Conservation (phyloP, 1,140 invertebrate species). For the Schlechtendalia chinensis region DNA sequence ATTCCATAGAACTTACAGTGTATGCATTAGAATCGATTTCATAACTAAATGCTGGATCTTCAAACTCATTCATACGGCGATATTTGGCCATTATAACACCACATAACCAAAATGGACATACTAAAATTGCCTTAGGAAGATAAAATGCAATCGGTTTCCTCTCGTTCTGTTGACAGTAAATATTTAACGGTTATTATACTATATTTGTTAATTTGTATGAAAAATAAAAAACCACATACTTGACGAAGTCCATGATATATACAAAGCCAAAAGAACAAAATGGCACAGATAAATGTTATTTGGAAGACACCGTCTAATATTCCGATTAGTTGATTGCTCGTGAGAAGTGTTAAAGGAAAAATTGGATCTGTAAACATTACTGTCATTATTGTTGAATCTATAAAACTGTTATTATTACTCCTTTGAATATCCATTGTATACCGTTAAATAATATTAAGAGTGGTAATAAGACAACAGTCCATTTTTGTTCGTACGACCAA, state of each 20-base stretch:
- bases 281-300: conserved; percentile 80
- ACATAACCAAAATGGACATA: conserved; percentile 83
- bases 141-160: conserved; percentile 83
- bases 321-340: conserved; percentile 86
- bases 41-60: conserved; percentile 92
- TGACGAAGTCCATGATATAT: conserved; percentile 92
- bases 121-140: conserved; percentile 83
- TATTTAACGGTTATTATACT: not conserved
- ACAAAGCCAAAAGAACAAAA: conserved; percentile 92
- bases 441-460: conserved; percentile 88
- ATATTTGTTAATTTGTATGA: not conserved
- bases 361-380: conserved; percentile 74
- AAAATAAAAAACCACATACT: conserved; percentile 59
- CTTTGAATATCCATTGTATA: conserved; percentile 57
- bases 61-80: conserved; percentile 84
- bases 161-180: conserved; percentile 70
- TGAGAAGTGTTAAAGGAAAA: conserved; percentile 85
- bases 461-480: conserved; percentile 88
- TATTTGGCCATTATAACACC: conserved; percentile 81
- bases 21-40: conserved; percentile 83
- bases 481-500: conserved; percentile 98
- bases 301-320: conserved; percentile 88
- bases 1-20: conserved; percentile 65
- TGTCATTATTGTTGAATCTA: not conserved
- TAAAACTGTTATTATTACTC: not conserved